A percentile compares a stretch with the other conserved stretches of the same genome.
phyloP scores from a whole-genome alignment of 2,797 vertebrate species.

The Brachyalestes nurse region DNA sequence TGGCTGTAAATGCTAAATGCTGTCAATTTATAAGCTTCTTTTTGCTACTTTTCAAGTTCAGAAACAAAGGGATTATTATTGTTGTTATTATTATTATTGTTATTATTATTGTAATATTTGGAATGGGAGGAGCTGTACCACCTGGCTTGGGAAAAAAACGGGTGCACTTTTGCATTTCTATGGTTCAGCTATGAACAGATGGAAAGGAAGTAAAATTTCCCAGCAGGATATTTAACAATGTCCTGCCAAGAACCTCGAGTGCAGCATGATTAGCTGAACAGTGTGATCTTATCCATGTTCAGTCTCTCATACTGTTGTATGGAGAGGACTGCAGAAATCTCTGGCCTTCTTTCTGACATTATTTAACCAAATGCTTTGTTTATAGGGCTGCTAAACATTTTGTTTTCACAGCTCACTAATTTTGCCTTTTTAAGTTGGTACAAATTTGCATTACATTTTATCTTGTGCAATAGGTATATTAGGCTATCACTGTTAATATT shows the following conservation, averaged over 20 bases:
- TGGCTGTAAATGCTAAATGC: constrained; percentile 33
- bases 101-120: constrained; percentile 46
- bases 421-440: constrained; percentile 22
- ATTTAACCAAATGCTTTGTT: constrained; percentile 46
- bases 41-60: constrained; percentile 24
- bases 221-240: constrained; percentile 70
- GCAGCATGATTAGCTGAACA: constrained; percentile 41
- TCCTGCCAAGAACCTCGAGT: constrained; percentile 66
- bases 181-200: constrained; percentile 69
- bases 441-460: constrained; percentile 22
- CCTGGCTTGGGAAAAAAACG: constrained; percentile 28
- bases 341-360: constrained; percentile 35
- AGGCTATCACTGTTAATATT: constrained; percentile 33
- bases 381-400: constrained; percentile 41
- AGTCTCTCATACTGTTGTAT: constrained; percentile 46
- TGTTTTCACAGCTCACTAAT: constrained; percentile 23
- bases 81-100: constrained; percentile 25
- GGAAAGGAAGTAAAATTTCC: constrained; percentile 64
- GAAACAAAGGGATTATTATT: constrained; percentile 47
- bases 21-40: constrained; percentile 20
- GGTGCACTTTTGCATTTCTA: constrained; percentile 60
- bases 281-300: constrained; percentile 22
- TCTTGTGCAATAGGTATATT: constrained; percentile 24
- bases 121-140: constrained; percentile 11
- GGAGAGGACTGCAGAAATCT: constrained; percentile 23